A percentile compares a stretch with the other conserved stretches of the same genome.
Evolutionary conservation across 2,113 vertebrate genomes (phyloP).

Genomic region (Sphaerodactylus townsendi): DNA sequence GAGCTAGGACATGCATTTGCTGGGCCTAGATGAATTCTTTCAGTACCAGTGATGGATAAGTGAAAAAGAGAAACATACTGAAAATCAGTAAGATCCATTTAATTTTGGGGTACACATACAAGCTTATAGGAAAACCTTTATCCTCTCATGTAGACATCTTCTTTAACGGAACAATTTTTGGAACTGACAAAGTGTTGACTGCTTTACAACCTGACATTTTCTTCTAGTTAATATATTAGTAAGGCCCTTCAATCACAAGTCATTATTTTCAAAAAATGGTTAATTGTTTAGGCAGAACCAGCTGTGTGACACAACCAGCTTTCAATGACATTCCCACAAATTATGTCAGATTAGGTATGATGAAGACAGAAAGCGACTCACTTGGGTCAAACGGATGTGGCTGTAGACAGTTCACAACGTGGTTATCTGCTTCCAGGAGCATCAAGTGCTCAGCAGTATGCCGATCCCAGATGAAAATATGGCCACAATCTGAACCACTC

Average conservation of each 20-base stretch:
- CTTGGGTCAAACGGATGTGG: slow-evolving; percentile 97
- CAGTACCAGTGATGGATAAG: neutral
- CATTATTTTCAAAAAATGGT: neutral
- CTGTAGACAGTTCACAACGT: slow-evolving; percentile 98
- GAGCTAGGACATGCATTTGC: neutral
- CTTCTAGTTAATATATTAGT: neutral
- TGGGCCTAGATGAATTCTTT: neutral
- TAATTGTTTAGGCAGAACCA: neutral
- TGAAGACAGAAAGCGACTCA: slow-evolving; percentile 67
- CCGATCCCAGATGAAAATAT: slow-evolving; percentile 98
- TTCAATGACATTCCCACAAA: neutral
- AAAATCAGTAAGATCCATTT: neutral
- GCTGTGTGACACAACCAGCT: neutral
- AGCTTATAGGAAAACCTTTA: neutral
- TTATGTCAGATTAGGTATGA: neutral
- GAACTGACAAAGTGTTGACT: neutral
- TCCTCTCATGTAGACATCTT: slow-evolving; percentile 8
- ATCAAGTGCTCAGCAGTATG: slow-evolving; percentile 95
- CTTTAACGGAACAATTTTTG: neutral
- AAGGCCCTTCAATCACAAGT: neutral
- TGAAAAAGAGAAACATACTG: neutral
- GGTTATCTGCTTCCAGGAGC: slow-evolving; percentile 98
- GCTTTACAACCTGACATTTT: neutral
- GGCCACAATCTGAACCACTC: slow-evolving; percentile 98
- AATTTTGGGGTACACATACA: neutral